Percentiles rank a stretch among this genome's conserved stretches.
phyloP scores from a whole-genome alignment of 2,113 vertebrate species.

The Apeltes quadracus region DNA sequence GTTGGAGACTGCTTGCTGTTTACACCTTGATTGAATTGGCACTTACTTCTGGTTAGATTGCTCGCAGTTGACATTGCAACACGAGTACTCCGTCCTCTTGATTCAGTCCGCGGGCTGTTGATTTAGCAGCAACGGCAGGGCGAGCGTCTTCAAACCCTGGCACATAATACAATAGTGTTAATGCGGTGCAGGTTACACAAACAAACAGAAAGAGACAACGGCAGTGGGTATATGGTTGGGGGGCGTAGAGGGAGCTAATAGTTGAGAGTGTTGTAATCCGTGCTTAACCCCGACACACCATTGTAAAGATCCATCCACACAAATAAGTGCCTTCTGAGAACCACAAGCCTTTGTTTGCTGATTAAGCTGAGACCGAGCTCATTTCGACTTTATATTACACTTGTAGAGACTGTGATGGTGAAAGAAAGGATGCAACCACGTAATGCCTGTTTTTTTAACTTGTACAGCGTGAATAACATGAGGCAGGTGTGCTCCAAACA shows the following conservation, averaged over 20 bases:
- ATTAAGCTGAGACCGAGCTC: conserved; percentile 59
- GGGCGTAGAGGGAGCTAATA: conserved; percentile 47
- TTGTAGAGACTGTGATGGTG: neutral
- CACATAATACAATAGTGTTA: conserved; percentile 38
- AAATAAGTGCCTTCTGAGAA: conserved; percentile 61
- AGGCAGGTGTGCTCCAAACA: neutral
- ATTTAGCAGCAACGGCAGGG: conserved; percentile 53
- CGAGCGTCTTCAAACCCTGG: conserved; percentile 37
- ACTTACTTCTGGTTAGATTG: conserved; percentile 66
- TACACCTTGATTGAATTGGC: conserved; percentile 77
- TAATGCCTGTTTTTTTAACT: conserved; percentile 14
- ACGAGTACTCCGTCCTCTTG: conserved; percentile 41
- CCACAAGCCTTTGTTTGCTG: conserved; percentile 56
- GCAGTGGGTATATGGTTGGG: neutral
- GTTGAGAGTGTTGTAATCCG: conserved; percentile 68
- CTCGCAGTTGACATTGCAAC: conserved; percentile 65
- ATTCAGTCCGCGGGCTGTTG: conserved; percentile 48
- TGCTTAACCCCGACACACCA: conserved; percentile 67
- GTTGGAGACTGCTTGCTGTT: conserved; percentile 58
- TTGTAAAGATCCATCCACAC: conserved; percentile 66
- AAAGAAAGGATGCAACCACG: conserved; percentile 12
- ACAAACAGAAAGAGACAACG: conserved; percentile 3
- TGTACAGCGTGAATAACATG: neutral
- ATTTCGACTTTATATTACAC: conserved; percentile 41
- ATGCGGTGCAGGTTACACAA: conserved; percentile 22